These are phyloP conservation scores for Oreochromis niloticus DNA, from an alignment of 2,113 vertebrate species.

Conservation along the genomic window DNA sequence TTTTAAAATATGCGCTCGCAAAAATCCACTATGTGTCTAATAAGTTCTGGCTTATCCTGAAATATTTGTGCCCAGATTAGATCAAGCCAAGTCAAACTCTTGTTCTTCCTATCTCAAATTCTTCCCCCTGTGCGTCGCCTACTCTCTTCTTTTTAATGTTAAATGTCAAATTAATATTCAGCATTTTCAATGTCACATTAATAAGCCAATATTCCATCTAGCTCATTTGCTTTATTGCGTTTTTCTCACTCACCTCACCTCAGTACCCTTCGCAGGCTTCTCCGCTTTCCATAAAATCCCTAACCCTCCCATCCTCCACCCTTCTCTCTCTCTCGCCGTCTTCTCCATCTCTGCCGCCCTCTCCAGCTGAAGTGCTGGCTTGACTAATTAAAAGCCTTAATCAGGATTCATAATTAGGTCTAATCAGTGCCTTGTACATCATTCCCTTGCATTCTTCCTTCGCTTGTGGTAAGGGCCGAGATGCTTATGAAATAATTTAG, in stretches of 20 bases:
- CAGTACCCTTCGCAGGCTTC: neutral
- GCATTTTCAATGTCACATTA: neutral
- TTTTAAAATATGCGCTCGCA: neutral
- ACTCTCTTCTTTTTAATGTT: neutral
- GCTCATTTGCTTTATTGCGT: neutral
- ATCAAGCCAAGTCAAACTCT: neutral
- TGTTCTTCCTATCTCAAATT: neutral
- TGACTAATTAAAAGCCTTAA: constrained; percentile 79
- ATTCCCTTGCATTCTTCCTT: constrained; percentile 64
- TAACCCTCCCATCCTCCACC: neutral
- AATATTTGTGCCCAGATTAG: neutral
- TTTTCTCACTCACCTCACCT: neutral
- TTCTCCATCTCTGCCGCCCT: constrained; percentile 58
- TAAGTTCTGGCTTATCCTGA: neutral
- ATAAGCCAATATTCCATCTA: neutral
- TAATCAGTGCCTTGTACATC: constrained; percentile 77
- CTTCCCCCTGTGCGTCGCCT: neutral
- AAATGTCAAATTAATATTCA: neutral
- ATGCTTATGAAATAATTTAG: constrained; percentile 70
- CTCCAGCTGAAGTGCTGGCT: constrained; percentile 72
- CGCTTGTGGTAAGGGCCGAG: constrained; percentile 61
- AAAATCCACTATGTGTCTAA: neutral
- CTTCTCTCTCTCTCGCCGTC: constrained; percentile 24
- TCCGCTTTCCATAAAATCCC: neutral
- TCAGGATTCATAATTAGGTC: constrained; percentile 78